A percentile compares a stretch with the other conserved stretches of the same genome.
Evolutionary conservation across 2,888 invertebrate species (phyloP).

Genomic region (Eupithecia vulgata): DNA sequence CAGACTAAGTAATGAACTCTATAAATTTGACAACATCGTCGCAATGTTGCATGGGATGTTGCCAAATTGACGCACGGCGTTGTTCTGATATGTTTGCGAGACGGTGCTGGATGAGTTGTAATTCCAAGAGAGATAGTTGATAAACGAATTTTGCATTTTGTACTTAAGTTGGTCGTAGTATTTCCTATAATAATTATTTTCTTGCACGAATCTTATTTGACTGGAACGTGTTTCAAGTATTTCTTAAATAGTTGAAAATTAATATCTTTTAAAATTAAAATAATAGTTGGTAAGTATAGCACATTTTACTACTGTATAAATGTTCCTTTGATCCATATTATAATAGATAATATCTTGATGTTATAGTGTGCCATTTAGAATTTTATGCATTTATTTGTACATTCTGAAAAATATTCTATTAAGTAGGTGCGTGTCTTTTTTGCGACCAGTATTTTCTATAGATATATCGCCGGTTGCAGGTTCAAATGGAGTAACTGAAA

Average conservation of each 20-base stretch:
- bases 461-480: not conserved
- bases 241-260: conserved; percentile 16
- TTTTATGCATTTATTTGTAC: not conserved
- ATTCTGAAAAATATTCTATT: not conserved
- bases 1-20: not conserved
- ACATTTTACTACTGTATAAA: not conserved
- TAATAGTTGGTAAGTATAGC: not conserved
- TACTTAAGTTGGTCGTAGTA: conserved; percentile 32
- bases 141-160: conserved; percentile 42
- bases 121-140: conserved; percentile 37
- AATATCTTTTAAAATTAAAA: conserved; percentile 3
- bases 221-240: not conserved
- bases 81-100: not conserved
- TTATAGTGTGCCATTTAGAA: conserved; percentile 15
- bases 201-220: not conserved
- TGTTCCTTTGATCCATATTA: not conserved
- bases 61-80: not conserved
- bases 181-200: conserved; percentile 32
- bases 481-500: no score
- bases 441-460: not conserved
- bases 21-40: not conserved
- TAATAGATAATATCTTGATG: not conserved
- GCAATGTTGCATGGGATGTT: not conserved
- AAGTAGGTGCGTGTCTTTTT: not conserved
- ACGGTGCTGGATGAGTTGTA: conserved; percentile 12